phyloP scores from a whole-genome alignment of 2,888 invertebrate species.

The Phrixothrix hirtus region DNA sequence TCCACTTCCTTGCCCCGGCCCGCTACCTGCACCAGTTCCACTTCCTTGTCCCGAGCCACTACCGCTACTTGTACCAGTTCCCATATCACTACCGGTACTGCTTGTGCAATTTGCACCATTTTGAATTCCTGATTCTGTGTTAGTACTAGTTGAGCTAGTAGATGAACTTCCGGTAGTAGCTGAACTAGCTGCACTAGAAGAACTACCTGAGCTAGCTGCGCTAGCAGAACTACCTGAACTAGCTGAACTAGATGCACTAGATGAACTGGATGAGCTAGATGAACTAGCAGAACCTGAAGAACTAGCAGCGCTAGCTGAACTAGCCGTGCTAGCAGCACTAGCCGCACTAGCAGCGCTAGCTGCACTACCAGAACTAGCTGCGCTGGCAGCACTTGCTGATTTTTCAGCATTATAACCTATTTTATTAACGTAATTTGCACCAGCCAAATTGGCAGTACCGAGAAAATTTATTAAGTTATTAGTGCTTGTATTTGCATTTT shows the following conservation, averaged over 20 bases:
- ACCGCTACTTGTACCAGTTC: conserved; percentile 7
- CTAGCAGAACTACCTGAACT: conserved; percentile 1
- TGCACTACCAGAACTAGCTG: background rate
- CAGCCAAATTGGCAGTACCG: background rate
- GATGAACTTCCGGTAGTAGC: background rate
- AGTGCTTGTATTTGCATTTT: conserved; percentile 1
- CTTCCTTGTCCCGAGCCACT: conserved; percentile 4
- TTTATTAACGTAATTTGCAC: no score
- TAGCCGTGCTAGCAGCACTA: background rate
- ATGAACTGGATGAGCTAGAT: background rate
- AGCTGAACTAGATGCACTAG: conserved; percentile 4
- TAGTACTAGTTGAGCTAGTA: no score
- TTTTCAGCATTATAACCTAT: background rate
- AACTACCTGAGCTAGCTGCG: conserved; percentile 8
- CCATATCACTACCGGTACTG: background rate
- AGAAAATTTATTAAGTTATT: no score
- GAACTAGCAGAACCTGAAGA: background rate
- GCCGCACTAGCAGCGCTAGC: background rate
- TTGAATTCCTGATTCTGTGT: no score
- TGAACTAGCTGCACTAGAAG: conserved; percentile 4
- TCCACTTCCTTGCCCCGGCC: background rate
- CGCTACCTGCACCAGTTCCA: conserved; percentile 6
- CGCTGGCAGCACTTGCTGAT: background rate
- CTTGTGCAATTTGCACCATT: background rate
- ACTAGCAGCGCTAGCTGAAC: conserved; percentile 2